Base-by-base conservation (phyloP, 2,888 invertebrate species). In the Anodontia alba region DNA sequence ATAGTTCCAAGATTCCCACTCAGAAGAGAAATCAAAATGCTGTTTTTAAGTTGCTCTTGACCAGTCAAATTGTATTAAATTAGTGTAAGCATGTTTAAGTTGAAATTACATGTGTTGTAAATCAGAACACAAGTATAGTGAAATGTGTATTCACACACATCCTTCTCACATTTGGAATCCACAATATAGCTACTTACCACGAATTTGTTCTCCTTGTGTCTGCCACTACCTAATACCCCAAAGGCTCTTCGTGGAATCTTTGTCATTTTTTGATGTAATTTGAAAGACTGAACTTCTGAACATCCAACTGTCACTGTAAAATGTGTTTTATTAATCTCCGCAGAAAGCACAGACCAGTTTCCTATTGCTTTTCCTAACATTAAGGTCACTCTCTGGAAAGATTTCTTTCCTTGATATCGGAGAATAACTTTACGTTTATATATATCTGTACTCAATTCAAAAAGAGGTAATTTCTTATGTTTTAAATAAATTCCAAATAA, bases 391-490 rank as follows among this genome's bases (percentile, higher is more conserved):
- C 92, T 83, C 78, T 91, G 91, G 80, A 90, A 90, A 57, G 92
- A 92, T 75, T 70, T 86, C 20, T 84, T 81, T 33, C 92, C 92
- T 67, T 90, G 89, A 73, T 92, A 92, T 73, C 91, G 87, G 23
- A 92, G 66, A 54, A 89, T 85, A 57, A 92, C 43, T 72, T 82
- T 86, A 36, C 84, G 81, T 57, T 86, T 85, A 38, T 68, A 69
- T n/a, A 87, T 80, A 84, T 92, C 87, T 51, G 91, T 43, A 82
- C 78, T 80, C 15, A 91, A 36, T 76, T 92, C 90, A 76, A 90
- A 79, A 67, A 88, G 81, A 10, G 92, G 92, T 67, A 91, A 80
- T n/a, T 78, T 76, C 68, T 87, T 89, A 8, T 86, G 66, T 33
- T 80, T 76, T 70, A 85, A 76, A 76, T 87, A 87, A 23, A 92